Evolutionary conservation across 2,888 invertebrate genomes (phyloP).

Genomic region (Leptura quadrifasciata): DNA sequence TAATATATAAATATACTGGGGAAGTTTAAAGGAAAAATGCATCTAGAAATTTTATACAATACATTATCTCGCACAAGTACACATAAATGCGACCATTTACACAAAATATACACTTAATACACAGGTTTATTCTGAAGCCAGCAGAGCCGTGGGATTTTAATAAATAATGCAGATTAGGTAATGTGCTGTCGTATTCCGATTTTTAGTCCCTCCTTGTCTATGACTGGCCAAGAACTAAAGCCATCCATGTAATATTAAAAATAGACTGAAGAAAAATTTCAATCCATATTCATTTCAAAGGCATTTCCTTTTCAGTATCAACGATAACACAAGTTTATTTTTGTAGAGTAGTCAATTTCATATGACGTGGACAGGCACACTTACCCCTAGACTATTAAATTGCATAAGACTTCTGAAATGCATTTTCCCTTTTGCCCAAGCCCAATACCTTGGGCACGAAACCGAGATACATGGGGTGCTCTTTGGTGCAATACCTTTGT

Average conservation of each 20-base stretch:
- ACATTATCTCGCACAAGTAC: not conserved
- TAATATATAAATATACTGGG: constrained; percentile 10
- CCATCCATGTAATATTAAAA: too few relatives aligned
- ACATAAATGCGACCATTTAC: not conserved
- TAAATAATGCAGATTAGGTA: too few relatives aligned
- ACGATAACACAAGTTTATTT: too few relatives aligned
- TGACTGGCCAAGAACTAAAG: not conserved
- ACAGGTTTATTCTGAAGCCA: not conserved
- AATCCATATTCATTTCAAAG: too few relatives aligned
- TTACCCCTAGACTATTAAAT: not conserved
- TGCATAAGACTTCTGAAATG: constrained; percentile 21
- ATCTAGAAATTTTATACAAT: not conserved
- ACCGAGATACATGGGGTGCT: constrained; percentile 44
- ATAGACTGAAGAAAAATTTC: too few relatives aligned
- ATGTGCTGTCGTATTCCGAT: too few relatives aligned
- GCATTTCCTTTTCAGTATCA: too few relatives aligned
- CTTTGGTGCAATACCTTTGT: constrained; percentile 85
- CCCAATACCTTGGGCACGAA: constrained; percentile 13
- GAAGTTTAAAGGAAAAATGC: constrained; percentile 17
- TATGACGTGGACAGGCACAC: not conserved
- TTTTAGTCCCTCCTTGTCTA: not conserved
- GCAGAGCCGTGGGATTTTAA: too few relatives aligned
- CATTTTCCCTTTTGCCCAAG: constrained; percentile 42
- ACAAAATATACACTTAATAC: not conserved
- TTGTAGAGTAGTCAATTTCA: not conserved